Evolutionary conservation across 2,888 invertebrate species (phyloP).

Genomic region (Therioaphis trifolii): DNA sequence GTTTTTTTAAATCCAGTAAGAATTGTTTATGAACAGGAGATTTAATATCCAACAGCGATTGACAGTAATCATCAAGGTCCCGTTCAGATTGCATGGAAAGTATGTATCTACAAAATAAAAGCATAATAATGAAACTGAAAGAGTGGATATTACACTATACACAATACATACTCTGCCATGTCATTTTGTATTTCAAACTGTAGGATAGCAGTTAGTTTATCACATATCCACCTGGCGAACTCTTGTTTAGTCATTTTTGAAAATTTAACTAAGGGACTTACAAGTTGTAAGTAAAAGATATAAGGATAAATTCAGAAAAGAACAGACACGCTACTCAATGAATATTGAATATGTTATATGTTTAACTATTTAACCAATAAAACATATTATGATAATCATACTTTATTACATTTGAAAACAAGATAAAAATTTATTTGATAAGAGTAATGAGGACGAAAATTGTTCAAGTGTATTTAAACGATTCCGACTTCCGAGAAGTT

Average conservation of each 20-base stretch:
- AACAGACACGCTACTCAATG: too few species aligned
- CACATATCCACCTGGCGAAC: conserved; percentile 73
- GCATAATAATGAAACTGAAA: background rate
- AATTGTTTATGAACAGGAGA: conserved; percentile 78
- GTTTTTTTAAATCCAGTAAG: conserved; percentile 73
- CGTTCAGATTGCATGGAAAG: conserved; percentile 77
- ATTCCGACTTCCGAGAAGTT: too few species aligned
- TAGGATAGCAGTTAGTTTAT: conserved; percentile 75
- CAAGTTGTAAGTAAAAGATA: too few species aligned
- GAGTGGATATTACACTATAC: too few species aligned
- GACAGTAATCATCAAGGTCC: conserved; percentile 83
- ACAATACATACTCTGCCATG: conserved; percentile 74
- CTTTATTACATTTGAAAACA: too few species aligned
- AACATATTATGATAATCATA: too few species aligned
- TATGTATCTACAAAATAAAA: conserved; percentile 76
- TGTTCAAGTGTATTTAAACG: too few species aligned
- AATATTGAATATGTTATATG: too few species aligned
- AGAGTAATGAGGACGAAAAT: too few species aligned
- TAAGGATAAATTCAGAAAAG: too few species aligned
- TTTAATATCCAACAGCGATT: conserved; percentile 77
- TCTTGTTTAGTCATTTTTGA: conserved; percentile 59
- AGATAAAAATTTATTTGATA: too few species aligned
- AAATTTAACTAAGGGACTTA: background rate
- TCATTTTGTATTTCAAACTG: conserved; percentile 78
- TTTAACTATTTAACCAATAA: too few species aligned